Percentiles rank a stretch among this genome's conserved stretches.
These are phyloP conservation scores for Micropoecilia bifurca DNA, from an alignment of 2,797 vertebrate species.

Conservation along the genomic window DNA sequence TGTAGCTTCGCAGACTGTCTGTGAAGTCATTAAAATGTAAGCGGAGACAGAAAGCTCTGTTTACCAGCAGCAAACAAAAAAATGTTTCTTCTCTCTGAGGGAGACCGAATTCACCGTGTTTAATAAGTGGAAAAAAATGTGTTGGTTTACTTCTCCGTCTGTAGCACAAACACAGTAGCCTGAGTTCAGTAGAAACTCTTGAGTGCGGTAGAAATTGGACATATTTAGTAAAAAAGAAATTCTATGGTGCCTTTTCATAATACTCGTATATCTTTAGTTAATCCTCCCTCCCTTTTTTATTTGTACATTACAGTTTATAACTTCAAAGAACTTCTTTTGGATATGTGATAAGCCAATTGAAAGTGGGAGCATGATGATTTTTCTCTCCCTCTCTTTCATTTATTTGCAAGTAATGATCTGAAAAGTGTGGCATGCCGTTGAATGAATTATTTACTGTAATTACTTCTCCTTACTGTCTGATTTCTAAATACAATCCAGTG, in stretches of 20 bases:
- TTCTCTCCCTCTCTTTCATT: neutral
- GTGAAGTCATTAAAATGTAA: conserved; percentile 23
- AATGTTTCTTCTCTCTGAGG: conserved; percentile 24
- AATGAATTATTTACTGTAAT: neutral
- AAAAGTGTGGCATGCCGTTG: neutral
- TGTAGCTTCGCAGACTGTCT: conserved; percentile 43
- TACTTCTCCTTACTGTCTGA: neutral
- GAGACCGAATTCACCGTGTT: neutral
- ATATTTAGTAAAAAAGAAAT: neutral
- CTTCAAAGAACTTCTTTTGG: neutral
- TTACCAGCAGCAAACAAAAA: conserved; percentile 29
- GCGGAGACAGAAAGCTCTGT: conserved; percentile 45
- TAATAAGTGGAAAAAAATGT: neutral
- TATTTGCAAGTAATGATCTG: neutral
- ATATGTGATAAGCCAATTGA: neutral
- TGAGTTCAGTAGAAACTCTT: neutral
- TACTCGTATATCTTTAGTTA: neutral
- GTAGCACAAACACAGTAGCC: neutral
- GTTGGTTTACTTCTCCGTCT: neutral
- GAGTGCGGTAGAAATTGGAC: neutral
- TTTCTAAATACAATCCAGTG: neutral
- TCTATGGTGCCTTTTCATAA: neutral
- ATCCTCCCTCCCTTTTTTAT: neutral
- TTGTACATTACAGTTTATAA: neutral
- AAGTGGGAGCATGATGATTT: neutral